Conservation (phyloP, 2,797 vertebrate species). For the Alectoris magna region DNA sequence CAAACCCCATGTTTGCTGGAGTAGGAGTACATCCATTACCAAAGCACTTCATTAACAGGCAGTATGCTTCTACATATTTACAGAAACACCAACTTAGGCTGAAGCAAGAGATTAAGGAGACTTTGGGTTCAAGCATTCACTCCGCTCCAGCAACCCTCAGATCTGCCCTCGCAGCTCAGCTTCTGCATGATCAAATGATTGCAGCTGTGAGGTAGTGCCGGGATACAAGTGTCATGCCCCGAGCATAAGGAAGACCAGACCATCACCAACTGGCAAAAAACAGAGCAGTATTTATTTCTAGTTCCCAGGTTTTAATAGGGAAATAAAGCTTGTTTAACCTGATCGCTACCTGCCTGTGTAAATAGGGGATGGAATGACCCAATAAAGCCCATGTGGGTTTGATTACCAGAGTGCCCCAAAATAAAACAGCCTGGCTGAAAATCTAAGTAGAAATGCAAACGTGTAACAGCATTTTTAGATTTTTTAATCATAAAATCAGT, state of each 20-base stretch:
- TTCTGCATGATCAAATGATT: not conserved
- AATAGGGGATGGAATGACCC: not conserved
- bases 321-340: not conserved
- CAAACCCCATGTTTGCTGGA: not conserved
- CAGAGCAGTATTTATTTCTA: fast-evolving
- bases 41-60: not conserved
- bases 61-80: not conserved
- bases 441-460: constrained; percentile 53
- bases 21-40: not conserved
- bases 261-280: not conserved
- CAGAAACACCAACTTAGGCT: not conserved
- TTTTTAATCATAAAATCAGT: constrained; percentile 67
- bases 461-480: constrained; percentile 69
- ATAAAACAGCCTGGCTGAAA: constrained; percentile 32
- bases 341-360: not conserved
- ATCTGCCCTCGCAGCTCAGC: not conserved
- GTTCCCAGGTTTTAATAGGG: not conserved
- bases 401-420: constrained; percentile 51
- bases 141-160: not conserved
- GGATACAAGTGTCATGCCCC: not conserved
- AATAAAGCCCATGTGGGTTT: not conserved
- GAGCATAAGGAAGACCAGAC: not conserved
- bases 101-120: not conserved
- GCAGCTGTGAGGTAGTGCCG: fast-evolving
- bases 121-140: not conserved